phyloP scores from a whole-genome alignment of 2,797 vertebrate genomes.

The Sphaeramia orbicularis region DNA sequence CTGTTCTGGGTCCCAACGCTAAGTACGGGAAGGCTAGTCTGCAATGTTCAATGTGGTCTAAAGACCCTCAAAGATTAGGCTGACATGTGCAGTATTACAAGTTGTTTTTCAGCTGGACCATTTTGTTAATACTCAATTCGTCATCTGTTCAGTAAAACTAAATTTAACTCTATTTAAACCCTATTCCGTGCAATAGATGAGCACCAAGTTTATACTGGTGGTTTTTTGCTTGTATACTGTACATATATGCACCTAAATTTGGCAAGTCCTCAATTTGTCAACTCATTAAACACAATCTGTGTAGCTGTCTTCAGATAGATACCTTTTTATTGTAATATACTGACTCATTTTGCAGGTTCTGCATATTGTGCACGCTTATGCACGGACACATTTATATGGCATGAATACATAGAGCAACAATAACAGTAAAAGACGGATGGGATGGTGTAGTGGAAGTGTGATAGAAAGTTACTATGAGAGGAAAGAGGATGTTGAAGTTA shows the following conservation, averaged over 20 bases:
- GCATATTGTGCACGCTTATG: neutral
- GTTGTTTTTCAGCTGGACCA: no score
- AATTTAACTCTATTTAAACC: no score
- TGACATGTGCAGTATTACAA: no score
- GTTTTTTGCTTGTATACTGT: neutral
- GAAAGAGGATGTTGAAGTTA: conserved; percentile 75
- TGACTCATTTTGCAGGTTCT: neutral
- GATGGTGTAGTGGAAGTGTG: conserved; percentile 47
- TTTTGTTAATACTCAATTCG: no score
- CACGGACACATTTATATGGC: conserved; percentile 15
- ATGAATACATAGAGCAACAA: conserved; percentile 45
- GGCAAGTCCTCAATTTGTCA: conserved; percentile 35
- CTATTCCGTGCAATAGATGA: no score
- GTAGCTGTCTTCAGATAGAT: conserved; percentile 44
- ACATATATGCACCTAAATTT: conserved; percentile 36
- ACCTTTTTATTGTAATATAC: conserved; percentile 34
- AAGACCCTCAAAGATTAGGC: no score
- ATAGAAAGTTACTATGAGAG: conserved; percentile 56
- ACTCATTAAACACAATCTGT: conserved; percentile 26
- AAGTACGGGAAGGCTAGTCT: no score
- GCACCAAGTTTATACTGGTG: no score
- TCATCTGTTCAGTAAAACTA: no score
- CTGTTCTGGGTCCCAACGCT: no score
- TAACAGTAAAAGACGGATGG: conserved; percentile 59
- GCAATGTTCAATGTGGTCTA: no score